Evolutionary conservation across 1,140 invertebrate genomes (phyloP).

Genomic region (Caerostris darwini): DNA sequence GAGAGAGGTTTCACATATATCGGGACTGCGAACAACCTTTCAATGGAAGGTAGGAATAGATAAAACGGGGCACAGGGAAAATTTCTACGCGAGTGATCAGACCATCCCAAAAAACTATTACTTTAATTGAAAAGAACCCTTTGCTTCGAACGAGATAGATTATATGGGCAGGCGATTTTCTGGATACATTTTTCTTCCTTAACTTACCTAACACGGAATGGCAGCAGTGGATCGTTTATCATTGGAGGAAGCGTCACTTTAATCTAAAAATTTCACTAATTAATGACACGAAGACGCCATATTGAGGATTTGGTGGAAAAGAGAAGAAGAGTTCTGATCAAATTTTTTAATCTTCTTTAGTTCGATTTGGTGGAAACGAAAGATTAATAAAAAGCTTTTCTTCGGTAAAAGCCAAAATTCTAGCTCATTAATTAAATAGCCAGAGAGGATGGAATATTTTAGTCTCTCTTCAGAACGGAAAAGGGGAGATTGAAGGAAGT

Average conservation of each 20-base stretch:
- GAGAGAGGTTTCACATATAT: conserved; percentile 4
- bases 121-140: conserved; percentile 25
- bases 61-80: neutral
- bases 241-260: conserved; percentile 22
- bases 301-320: neutral
- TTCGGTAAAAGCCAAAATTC: conserved; percentile 43
- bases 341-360: neutral
- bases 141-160: no score
- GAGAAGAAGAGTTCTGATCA: neutral
- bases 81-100: conserved; percentile 24
- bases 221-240: conserved; percentile 35
- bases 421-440: conserved; percentile 49
- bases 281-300: conserved; percentile 57
- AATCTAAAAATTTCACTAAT: conserved; percentile 61
- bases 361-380: neutral
- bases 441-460: conserved; percentile 40
- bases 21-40: conserved; percentile 14
- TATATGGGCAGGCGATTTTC: neutral
- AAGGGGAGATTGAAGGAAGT: neutral
- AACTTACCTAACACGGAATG: conserved; percentile 23
- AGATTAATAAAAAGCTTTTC: no score
- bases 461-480: conserved; percentile 1
- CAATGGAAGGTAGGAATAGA: conserved; percentile 8
- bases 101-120: neutral
- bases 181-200: conserved; percentile 15